Evolutionary conservation across 1,140 invertebrate genomes (phyloP).

Genomic region (Ceratina calcarata): DNA sequence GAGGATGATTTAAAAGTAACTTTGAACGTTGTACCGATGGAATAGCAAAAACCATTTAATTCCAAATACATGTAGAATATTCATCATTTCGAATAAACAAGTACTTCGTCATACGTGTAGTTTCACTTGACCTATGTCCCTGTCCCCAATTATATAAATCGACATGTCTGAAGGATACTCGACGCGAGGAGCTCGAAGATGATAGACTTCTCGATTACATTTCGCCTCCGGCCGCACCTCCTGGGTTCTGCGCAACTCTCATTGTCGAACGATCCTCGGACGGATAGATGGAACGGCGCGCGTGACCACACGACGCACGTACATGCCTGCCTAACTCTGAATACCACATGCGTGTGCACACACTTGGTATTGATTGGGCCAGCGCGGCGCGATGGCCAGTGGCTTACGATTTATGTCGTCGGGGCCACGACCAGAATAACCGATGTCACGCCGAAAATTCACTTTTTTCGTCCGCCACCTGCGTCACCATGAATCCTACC

Average conservation of each 20-base stretch:
- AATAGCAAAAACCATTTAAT: too few species aligned
- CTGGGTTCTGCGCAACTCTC: constrained; percentile 8
- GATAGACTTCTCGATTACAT: constrained; percentile 14
- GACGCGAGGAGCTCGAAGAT: neutral
- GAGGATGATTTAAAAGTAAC: too few species aligned
- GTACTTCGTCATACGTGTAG: too few species aligned
- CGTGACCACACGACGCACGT: neutral
- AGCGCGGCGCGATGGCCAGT: constrained; percentile 32
- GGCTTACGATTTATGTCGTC: constrained; percentile 68
- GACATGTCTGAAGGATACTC: neutral
- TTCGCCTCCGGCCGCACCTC: constrained; percentile 20
- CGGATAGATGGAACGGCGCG: neutral
- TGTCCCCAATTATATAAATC: too few species aligned
- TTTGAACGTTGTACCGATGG: too few species aligned
- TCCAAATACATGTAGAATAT: too few species aligned
- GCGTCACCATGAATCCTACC: constrained; percentile 53
- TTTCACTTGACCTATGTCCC: too few species aligned
- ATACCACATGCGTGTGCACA: neutral
- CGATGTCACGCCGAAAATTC: constrained; percentile 62
- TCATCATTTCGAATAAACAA: too few species aligned
- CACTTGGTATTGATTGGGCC: constrained; percentile 64
- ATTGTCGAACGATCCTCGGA: constrained; percentile 21
- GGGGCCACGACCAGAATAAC: constrained; percentile 64
- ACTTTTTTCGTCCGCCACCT: constrained; percentile 54
- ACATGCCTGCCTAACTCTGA: neutral